These are phyloP conservation scores for Formica aserva DNA, from an alignment of 2,888 invertebrate species.

Conservation along the genomic window DNA sequence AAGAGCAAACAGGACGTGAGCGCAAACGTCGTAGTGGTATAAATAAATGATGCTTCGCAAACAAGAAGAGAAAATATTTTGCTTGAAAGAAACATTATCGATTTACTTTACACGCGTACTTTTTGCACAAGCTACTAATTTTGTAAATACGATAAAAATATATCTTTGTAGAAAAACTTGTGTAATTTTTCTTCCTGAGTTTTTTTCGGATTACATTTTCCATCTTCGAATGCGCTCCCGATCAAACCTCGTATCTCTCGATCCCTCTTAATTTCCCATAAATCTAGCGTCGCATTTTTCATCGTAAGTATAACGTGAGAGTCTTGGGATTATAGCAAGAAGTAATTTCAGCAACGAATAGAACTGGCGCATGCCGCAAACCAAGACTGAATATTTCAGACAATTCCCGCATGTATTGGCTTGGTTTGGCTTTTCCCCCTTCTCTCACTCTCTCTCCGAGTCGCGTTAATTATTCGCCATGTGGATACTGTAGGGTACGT, in stretches of 20 bases:
- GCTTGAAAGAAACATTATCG: background rate
- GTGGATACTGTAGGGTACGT: conserved; percentile 21
- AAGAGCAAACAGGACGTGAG: conserved; percentile 19
- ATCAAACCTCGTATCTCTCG: background rate
- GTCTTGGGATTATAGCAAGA: conserved; percentile 26
- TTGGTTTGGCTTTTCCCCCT: background rate
- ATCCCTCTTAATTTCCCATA: background rate
- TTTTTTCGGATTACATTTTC: background rate
- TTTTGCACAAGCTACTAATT: background rate
- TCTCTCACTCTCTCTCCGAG: background rate
- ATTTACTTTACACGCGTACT: conserved; percentile 10
- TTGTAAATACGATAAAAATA: background rate
- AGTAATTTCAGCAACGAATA: conserved; percentile 38
- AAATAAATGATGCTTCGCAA: conserved; percentile 29
- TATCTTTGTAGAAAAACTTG: background rate
- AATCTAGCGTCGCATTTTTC: conserved; percentile 1
- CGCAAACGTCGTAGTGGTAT: background rate
- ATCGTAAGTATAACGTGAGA: background rate
- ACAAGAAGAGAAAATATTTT: conserved; percentile 18
- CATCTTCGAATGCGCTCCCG: background rate
- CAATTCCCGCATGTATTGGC: conserved; percentile 35
- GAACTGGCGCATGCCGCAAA: conserved; percentile 20
- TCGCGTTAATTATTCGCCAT: conserved; percentile 49
- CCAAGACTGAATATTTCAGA: conserved; percentile 43
- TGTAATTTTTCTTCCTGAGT: background rate